These are phyloP conservation scores for Probosciger aterrimus DNA, from an alignment of 2,113 vertebrate genomes.

Conservation along the genomic window DNA sequence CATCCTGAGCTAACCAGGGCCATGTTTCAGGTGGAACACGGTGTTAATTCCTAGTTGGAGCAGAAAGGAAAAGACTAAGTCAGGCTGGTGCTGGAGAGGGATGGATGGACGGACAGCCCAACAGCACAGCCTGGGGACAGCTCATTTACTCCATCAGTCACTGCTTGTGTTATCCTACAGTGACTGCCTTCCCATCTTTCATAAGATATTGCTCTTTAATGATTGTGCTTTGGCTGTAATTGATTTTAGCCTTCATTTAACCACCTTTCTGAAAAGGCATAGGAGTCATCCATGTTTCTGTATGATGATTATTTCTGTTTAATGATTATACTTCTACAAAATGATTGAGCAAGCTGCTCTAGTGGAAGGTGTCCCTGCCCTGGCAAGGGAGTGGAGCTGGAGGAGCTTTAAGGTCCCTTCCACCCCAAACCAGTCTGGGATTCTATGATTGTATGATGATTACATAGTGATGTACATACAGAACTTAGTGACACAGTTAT, in stretches of 20 bases:
- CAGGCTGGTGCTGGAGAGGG: not conserved
- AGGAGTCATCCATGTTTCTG: rapidly evolving
- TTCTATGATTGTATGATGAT: not conserved
- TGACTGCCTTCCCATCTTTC: rapidly evolving
- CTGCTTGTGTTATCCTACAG: too few relatives aligned
- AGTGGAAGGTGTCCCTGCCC: not conserved
- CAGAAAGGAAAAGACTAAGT: not conserved
- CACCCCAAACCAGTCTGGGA: not conserved
- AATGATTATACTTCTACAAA: not conserved
- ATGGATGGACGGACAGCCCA: not conserved
- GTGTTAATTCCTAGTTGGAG: not conserved
- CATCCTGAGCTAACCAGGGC: not conserved
- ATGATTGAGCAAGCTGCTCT: not conserved
- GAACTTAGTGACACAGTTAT: not conserved
- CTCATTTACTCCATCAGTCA: too few relatives aligned
- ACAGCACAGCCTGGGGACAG: not conserved
- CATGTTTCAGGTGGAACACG: not conserved
- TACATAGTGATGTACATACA: not conserved
- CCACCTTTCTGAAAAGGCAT: not conserved
- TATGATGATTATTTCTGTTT: not conserved
- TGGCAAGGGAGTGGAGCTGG: not conserved
- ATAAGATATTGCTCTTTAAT: rapidly evolving
- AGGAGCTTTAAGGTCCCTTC: not conserved
- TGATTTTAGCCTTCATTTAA: not conserved
- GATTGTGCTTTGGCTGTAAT: not conserved